phyloP scores from a whole-genome alignment of 2,797 vertebrate genomes.

The Paratrypauchen microcephalus region DNA sequence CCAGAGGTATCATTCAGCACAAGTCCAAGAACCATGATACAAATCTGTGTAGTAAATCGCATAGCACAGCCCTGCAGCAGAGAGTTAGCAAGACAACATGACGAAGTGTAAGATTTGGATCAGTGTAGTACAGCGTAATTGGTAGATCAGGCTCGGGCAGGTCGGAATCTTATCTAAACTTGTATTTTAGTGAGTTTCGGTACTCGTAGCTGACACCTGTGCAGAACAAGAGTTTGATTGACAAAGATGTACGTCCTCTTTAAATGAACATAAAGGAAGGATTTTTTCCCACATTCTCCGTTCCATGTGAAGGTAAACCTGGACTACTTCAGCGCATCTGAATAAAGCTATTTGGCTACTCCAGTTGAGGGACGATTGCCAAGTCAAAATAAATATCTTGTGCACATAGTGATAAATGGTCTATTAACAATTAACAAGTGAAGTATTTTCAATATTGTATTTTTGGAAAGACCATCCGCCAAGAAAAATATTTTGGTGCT shows the following conservation, averaged over 20 bases:
- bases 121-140: constrained; percentile 34
- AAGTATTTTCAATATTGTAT: not conserved
- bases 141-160: constrained; percentile 57
- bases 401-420: not conserved
- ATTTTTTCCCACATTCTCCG: constrained; percentile 64
- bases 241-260: constrained; percentile 1
- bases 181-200: constrained; percentile 52
- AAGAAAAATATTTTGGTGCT: not conserved
- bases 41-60: constrained; percentile 42
- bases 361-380: not conserved
- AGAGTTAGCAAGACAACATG: constrained; percentile 13
- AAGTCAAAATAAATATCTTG: not conserved
- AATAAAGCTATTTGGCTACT: not conserved
- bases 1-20: constrained; percentile 51
- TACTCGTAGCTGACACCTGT: constrained; percentile 28
- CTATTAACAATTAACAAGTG: no score
- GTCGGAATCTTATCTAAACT: constrained; percentile 58
- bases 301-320: constrained; percentile 1
- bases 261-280: constrained; percentile 49
- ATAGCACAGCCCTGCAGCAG: constrained; percentile 43
- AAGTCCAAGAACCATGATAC: constrained; percentile 26
- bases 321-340: not conserved
- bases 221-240: constrained; percentile 9
- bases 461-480: not conserved
- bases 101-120: constrained; percentile 49